Evolutionary conservation across 2,113 vertebrate genomes (phyloP).

Genomic region (Zosterops japonicus): DNA sequence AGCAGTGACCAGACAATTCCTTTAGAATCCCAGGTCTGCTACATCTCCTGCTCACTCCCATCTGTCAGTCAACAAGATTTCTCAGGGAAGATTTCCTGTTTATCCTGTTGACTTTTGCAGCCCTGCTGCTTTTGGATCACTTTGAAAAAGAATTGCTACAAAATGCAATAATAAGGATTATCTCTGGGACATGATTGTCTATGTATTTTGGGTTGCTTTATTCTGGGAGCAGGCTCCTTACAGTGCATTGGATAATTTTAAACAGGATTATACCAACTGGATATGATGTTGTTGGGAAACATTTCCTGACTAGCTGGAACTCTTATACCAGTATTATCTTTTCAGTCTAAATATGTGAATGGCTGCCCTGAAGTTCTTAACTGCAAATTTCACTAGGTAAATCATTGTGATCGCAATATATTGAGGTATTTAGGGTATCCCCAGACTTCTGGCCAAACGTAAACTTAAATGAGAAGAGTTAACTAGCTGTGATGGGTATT

Average conservation of each 20-base stretch:
- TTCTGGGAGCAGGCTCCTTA: neutral
- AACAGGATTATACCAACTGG: neutral
- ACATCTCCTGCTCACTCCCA: neutral
- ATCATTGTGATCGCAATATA: neutral
- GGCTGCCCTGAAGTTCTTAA: neutral
- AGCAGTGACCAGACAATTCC: neutral
- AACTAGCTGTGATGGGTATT: neutral
- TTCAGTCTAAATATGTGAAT: neutral
- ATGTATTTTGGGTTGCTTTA: neutral
- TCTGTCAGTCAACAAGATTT: neutral
- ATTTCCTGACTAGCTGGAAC: neutral
- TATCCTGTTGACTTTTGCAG: neutral
- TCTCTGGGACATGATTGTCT: neutral
- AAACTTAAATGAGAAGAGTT: neutral
- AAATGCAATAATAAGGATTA: neutral
- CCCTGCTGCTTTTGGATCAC: neutral
- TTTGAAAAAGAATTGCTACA: neutral
- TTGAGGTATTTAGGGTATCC: neutral
- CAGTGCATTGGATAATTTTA: neutral
- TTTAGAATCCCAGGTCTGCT: neutral
- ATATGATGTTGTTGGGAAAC: neutral
- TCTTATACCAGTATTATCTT: neutral
- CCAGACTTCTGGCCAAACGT: neutral
- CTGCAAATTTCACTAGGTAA: neutral
- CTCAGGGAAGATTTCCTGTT: neutral